Evolutionary conservation across 1,140 invertebrate genomes (phyloP).

Genomic region (Lasioglossum albipes): DNA sequence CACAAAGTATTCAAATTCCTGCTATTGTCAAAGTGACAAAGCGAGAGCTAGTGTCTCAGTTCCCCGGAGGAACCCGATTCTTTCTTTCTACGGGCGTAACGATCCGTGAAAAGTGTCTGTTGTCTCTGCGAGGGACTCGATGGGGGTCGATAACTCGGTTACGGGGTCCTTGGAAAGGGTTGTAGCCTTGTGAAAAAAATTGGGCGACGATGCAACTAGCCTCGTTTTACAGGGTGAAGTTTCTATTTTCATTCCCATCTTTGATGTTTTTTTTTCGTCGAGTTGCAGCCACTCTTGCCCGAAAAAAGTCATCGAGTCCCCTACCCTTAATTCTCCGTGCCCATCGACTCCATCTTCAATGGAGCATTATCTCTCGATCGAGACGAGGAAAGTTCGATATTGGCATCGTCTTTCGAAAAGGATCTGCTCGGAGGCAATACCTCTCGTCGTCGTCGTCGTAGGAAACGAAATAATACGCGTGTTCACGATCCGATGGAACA

Average conservation of each 20-base stretch:
- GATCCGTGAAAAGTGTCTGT: too few relatives aligned
- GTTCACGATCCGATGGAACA: neutral
- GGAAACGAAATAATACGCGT: slow-evolving; percentile 34
- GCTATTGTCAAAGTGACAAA: too few relatives aligned
- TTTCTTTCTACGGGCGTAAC: too few relatives aligned
- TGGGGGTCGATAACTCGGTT: neutral
- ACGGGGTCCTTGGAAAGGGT: neutral
- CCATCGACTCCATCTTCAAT: slow-evolving; percentile 12
- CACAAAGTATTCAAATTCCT: too few relatives aligned
- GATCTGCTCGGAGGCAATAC: slow-evolving; percentile 13
- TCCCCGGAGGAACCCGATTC: neutral
- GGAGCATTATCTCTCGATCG: slow-evolving; percentile 29
- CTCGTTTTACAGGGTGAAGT: neutral
- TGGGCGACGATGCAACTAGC: neutral
- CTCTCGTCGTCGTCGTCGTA: neutral
- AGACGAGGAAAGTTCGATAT: slow-evolving; percentile 23
- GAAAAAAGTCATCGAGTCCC: neutral
- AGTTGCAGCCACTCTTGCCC: neutral
- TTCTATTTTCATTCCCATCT: slow-evolving; percentile 1
- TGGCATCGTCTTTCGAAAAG: neutral
- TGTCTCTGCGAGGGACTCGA: neutral
- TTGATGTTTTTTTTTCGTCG: too few relatives aligned
- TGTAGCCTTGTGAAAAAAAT: neutral
- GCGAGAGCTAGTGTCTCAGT: neutral
- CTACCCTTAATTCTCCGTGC: neutral